phyloP scores from a whole-genome alignment of 92 coral and sea anemone species.

The Ricordea florida region DNA sequence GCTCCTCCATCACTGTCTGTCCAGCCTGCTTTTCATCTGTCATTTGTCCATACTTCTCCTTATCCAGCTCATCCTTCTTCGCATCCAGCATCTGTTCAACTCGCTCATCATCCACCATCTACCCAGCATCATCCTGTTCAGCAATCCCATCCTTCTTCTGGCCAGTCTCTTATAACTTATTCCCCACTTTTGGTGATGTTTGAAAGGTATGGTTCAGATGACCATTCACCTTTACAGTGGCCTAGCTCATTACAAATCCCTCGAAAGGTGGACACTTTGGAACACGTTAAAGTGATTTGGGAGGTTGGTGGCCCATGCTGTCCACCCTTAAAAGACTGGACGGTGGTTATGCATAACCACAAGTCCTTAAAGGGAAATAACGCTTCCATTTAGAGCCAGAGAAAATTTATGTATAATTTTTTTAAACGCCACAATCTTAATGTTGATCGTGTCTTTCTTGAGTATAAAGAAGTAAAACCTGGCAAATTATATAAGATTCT shows the following conservation, averaged over 20 bases:
- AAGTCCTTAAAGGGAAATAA: background rate
- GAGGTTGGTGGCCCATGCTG: too few relatives aligned
- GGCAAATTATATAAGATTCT: background rate
- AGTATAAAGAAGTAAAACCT: background rate
- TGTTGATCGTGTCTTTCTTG: background rate
- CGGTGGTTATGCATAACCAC: background rate
- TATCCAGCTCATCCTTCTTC: background rate
- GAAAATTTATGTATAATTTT: background rate
- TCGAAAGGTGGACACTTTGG: background rate
- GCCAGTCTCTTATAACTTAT: background rate
- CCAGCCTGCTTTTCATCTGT: too few relatives aligned
- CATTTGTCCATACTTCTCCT: background rate
- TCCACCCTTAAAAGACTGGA: too few relatives aligned
- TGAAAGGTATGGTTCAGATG: background rate
- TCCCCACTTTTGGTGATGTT: background rate
- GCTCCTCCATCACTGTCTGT: background rate
- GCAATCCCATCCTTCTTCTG: too few relatives aligned
- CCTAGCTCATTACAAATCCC: background rate
- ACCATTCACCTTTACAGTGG: background rate
- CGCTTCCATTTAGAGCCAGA: background rate
- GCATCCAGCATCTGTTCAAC: too few relatives aligned
- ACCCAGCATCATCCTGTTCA: too few relatives aligned
- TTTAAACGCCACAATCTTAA: background rate
- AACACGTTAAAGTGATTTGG: background rate
- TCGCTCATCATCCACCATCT: too few relatives aligned